Conservation (phyloP, 2,113 vertebrate genomes). For the Hyla sarda region DNA sequence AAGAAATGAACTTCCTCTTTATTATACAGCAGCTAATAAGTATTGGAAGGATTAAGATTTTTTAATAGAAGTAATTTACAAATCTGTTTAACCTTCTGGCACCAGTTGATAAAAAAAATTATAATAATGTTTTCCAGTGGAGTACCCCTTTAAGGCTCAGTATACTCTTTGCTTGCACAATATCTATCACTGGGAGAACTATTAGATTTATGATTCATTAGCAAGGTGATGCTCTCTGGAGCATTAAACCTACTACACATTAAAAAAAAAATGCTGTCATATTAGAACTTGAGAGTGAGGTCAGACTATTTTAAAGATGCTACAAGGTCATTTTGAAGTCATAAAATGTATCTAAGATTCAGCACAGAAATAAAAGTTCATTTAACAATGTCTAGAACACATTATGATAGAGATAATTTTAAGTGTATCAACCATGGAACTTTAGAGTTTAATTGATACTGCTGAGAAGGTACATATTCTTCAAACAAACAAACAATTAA, state of each 20-base stretch:
- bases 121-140: too few relatives aligned
- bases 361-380: not conserved
- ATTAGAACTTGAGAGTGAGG: not conserved
- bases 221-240: not conserved
- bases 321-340: not conserved
- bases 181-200: not conserved
- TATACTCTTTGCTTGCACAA: not conserved
- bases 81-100: too few relatives aligned
- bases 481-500: not conserved
- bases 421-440: too few relatives aligned
- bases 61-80: too few relatives aligned
- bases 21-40: too few relatives aligned
- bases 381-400: too few relatives aligned
- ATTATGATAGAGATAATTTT: too few relatives aligned
- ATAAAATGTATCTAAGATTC: not conserved
- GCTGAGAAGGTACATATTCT: not conserved
- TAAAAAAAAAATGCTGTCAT: not conserved
- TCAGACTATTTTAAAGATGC: not conserved
- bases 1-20: too few relatives aligned
- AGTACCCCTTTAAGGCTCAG: not conserved
- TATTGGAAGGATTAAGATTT: too few relatives aligned
- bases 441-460: too few relatives aligned
- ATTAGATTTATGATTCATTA: not conserved
- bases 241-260: not conserved
- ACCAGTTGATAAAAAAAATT: too few relatives aligned